These are phyloP conservation scores for Nyctalus aviator DNA, from an alignment of 2,797 vertebrate species.

Conservation along the genomic window DNA sequence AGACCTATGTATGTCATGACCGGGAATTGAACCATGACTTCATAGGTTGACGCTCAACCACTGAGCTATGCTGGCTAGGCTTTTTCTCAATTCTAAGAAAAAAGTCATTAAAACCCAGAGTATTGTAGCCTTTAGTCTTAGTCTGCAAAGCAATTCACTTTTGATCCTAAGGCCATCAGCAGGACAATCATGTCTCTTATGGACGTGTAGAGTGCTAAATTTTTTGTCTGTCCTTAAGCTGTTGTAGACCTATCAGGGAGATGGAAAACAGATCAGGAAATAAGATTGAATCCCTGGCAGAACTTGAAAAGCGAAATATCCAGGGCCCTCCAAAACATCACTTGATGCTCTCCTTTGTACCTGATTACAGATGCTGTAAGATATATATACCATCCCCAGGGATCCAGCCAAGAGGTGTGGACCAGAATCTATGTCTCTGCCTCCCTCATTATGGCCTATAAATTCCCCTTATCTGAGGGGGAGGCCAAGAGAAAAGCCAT, in stretches of 20 bases:
- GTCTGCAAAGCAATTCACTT: neutral
- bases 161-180: neutral
- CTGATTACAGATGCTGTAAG: neutral
- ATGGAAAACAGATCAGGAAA: neutral
- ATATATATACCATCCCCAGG: neutral
- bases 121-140: neutral
- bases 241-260: neutral
- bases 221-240: neutral
- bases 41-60: too few relatives aligned
- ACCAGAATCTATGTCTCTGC: neutral
- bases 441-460: neutral
- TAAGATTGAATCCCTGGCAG: neutral
- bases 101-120: neutral
- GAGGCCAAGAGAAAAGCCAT: neutral
- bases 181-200: neutral
- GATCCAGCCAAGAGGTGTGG: neutral
- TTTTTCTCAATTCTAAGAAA: constrained; percentile 4
- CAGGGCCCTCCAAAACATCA: neutral
- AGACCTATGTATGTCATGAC: too few relatives aligned
- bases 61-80: too few relatives aligned
- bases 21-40: too few relatives aligned
- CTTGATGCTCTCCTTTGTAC: neutral
- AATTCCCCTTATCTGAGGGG: neutral
- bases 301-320: neutral
- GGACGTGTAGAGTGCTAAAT: neutral